Evolutionary conservation across 2,888 invertebrate genomes (phyloP), one percentile per base, ranked within the genome.

Genomic region (Folsomia candida): DNA sequence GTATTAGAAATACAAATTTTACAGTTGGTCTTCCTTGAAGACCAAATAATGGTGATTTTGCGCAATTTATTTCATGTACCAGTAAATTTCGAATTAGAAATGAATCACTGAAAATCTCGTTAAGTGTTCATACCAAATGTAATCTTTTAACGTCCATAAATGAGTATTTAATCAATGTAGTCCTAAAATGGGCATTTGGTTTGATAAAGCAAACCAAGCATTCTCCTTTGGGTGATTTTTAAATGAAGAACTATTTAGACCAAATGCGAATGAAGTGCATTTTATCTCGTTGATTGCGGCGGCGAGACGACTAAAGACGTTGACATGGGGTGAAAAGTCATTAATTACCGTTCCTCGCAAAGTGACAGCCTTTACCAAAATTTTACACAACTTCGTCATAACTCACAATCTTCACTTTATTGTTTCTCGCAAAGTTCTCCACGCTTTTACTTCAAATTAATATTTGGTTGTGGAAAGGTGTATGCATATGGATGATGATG

Each of bases 251-350:
- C 4, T 14, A 4, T 37, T 37, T n/a, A n/a, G n/a, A n/a, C n/a
- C n/a, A n/a, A n/a, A n/a, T n/a, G n/a, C n/a, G n/a, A 37, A 37
- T 37, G 37, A 37, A 37, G 14, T 37, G 14, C 14, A 37, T 37
- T 37, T 37, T 14, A 37, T 37, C 37, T 37, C 37, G 14, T 37
- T 37, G 37, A 9, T 37, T n/a, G 65, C 37, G 63, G 65, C 37
- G 63, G 2, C 37, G 63, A 28, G 3, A n/a, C 6, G 54, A 18
- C 22, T 54, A 54, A 65, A 54, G 57, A 54, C 2, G 57, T 54
- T 65, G 65, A 65, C 65, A 65, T 54, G 65, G 65, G 65, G 65
- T 65, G 57, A 65, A 65, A 65, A 57, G 27, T 51, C 65, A 65
- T 65, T 65, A 65, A 65, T 65, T 65, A 65, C 57, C 11, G 6